Percentiles rank a stretch among this genome's conserved stretches.
Evolutionary conservation across 2,797 vertebrate genomes (phyloP).

Genomic region (Pseudochaenichthys georgianus): DNA sequence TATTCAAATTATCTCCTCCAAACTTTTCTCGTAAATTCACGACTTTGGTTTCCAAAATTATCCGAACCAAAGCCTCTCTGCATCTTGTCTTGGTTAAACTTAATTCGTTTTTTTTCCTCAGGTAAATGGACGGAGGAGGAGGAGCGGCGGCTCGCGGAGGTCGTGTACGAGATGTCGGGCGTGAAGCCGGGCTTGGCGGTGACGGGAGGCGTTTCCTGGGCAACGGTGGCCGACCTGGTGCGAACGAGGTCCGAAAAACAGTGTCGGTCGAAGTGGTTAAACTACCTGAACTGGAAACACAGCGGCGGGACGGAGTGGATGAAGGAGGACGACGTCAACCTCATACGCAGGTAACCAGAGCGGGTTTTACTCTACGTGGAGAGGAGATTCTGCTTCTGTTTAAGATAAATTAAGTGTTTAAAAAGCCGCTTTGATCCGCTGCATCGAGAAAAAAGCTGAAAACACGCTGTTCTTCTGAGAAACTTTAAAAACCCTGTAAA

Average conservation of each 20-base stretch:
- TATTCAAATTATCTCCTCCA: too few species aligned
- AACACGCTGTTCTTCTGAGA: too few species aligned
- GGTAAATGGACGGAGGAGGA: slow-evolving; percentile 99
- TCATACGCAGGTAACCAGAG: slow-evolving; percentile 82
- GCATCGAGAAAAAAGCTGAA: too few species aligned
- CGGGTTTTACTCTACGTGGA: too few species aligned
- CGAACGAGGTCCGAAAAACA: slow-evolving; percentile 98
- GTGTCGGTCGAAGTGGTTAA: slow-evolving; percentile 98
- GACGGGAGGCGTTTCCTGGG: slow-evolving; percentile 98
- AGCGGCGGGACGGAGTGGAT: slow-evolving; percentile 98
- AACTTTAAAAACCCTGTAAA: too few species aligned
- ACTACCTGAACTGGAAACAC: slow-evolving; percentile 99
- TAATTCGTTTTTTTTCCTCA: slow-evolving; percentile 47
- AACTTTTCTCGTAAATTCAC: too few species aligned
- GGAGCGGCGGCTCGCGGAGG: slow-evolving; percentile 93
- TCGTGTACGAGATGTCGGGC: slow-evolving; percentile 96
- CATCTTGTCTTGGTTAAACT: too few species aligned
- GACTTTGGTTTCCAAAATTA: too few species aligned
- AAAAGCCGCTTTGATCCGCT: too few species aligned
- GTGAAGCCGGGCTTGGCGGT: slow-evolving; percentile 94
- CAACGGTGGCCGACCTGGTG: slow-evolving; percentile 93
- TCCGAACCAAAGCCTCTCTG: too few species aligned
- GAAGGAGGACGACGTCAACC: slow-evolving; percentile 96
- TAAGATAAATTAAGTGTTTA: too few species aligned
- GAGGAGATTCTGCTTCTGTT: too few species aligned